These are phyloP conservation scores for Caenorhabditis sinica DNA, from an alignment of 2,888 invertebrate species.

Conservation along the genomic window DNA sequence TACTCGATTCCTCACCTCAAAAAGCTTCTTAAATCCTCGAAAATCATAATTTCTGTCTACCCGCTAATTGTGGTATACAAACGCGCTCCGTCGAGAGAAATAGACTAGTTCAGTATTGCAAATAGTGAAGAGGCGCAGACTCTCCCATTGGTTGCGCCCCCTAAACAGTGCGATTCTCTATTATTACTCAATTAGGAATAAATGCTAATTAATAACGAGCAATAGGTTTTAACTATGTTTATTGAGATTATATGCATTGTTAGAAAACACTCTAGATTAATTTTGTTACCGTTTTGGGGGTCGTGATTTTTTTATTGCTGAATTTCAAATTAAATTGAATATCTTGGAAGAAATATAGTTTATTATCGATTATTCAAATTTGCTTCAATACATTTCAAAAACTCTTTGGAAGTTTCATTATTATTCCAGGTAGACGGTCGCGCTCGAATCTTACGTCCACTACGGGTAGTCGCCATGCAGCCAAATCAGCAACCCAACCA, in stretches of 20 bases:
- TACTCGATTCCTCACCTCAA: not conserved
- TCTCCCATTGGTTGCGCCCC: not conserved
- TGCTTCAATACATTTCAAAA: not conserved
- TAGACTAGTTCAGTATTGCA: not conserved
- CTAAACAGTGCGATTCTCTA: not conserved
- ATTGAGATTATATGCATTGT: too few species aligned
- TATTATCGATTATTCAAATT: too few species aligned
- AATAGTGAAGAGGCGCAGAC: conserved; percentile 29
- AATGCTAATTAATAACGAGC: not conserved
- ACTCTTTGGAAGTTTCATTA: too few species aligned
- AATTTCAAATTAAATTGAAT: too few species aligned
- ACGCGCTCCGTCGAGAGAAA: conserved; percentile 36
- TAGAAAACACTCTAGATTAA: too few species aligned
- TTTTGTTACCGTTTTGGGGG: too few species aligned
- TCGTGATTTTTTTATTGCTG: too few species aligned
- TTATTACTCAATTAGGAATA: not conserved
- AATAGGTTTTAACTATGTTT: not conserved
- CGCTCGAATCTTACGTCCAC: conserved; percentile 58
- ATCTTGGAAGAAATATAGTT: too few species aligned
- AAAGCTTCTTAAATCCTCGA: not conserved
- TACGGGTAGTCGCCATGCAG: conserved; percentile 36
- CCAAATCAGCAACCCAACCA: conserved; percentile 15
- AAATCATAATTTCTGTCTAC: not conserved
- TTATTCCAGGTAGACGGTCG: conserved; percentile 56
- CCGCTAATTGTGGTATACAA: not conserved